Percentiles rank a stretch among this genome's conserved stretches.
Evolutionary conservation across 2,113 vertebrate species (phyloP).

Genomic region (Crotalus helleri): DNA sequence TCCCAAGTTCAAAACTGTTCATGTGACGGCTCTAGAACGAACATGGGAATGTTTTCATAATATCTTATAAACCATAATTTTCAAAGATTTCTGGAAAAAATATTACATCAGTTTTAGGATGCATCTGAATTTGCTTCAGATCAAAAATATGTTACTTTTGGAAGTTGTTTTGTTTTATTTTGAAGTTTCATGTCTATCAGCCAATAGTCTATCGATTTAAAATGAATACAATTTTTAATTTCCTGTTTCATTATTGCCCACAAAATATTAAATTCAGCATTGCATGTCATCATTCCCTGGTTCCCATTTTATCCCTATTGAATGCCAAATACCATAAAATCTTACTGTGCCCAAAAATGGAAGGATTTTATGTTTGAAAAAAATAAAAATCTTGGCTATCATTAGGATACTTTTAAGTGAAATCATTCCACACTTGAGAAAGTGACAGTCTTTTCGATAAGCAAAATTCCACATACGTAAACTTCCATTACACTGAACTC

Average conservation of each 20-base stretch:
- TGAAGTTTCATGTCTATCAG: slow-evolving; percentile 27
- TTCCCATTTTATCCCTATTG: not conserved
- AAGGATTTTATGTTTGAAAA: slow-evolving; percentile 30
- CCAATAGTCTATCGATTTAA: slow-evolving; percentile 45
- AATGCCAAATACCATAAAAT: slow-evolving; percentile 28
- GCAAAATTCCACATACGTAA: slow-evolving; percentile 41
- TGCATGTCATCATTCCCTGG: not conserved
- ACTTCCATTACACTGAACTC: slow-evolving; percentile 36
- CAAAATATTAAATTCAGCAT: slow-evolving; percentile 21
- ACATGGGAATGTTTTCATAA: not conserved
- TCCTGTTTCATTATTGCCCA: slow-evolving; percentile 51
- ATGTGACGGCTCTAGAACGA: not conserved
- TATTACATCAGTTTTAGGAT: not conserved
- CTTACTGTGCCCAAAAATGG: slow-evolving; percentile 14
- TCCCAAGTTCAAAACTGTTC: not conserved
- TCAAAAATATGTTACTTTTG: slow-evolving; percentile 9
- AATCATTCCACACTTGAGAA: slow-evolving; percentile 21
- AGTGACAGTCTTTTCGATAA: slow-evolving; percentile 19
- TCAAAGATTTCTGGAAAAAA: not conserved
- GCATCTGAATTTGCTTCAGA: slow-evolving; percentile 3
- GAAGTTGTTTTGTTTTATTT: slow-evolving; percentile 11
- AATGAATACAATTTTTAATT: slow-evolving; percentile 59
- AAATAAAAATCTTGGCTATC: slow-evolving; percentile 32
- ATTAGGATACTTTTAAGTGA: slow-evolving; percentile 20
- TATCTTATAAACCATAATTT: not conserved